These are phyloP conservation scores for Rhodeus uyekii DNA, from an alignment of 2,797 vertebrate genomes.

Conservation along the genomic window DNA sequence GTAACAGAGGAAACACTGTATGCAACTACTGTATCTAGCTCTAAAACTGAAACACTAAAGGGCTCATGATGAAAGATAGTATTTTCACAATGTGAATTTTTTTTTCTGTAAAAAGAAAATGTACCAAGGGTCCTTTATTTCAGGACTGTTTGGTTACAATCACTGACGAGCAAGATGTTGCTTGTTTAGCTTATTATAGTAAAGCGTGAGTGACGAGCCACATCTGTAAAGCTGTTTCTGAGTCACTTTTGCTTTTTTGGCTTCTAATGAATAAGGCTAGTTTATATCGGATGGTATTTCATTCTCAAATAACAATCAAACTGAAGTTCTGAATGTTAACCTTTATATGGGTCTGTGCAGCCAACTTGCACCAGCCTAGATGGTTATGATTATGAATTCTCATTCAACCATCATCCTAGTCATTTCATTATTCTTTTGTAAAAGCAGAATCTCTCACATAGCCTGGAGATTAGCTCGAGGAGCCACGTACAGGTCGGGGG, in stretches of 20 bases:
- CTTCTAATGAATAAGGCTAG: neutral
- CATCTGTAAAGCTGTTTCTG: neutral
- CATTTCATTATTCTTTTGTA: neutral
- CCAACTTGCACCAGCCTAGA: neutral
- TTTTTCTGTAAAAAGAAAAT: neutral
- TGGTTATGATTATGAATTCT: neutral
- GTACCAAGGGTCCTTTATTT: neutral
- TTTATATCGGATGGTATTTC: neutral
- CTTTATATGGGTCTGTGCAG: neutral
- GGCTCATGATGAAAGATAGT: neutral
- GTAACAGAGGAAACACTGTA: neutral
- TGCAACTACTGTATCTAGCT: slow-evolving; percentile 5
- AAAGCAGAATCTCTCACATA: neutral
- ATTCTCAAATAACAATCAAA: neutral
- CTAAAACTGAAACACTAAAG: slow-evolving; percentile 6
- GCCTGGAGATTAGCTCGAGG: slow-evolving; percentile 15
- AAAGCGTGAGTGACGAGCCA: neutral
- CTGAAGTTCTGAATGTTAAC: neutral
- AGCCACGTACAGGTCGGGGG: slow-evolving; percentile 20
- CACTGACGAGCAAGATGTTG: neutral
- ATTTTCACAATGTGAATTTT: neutral
- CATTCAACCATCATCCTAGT: neutral
- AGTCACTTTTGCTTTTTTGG: neutral
- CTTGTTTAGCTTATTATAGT: neutral
- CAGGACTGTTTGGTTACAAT: neutral